Percentiles rank a stretch among this genome's conserved stretches.
phyloP scores from a whole-genome alignment of 2,113 vertebrate species.

The Labeo rohita region DNA sequence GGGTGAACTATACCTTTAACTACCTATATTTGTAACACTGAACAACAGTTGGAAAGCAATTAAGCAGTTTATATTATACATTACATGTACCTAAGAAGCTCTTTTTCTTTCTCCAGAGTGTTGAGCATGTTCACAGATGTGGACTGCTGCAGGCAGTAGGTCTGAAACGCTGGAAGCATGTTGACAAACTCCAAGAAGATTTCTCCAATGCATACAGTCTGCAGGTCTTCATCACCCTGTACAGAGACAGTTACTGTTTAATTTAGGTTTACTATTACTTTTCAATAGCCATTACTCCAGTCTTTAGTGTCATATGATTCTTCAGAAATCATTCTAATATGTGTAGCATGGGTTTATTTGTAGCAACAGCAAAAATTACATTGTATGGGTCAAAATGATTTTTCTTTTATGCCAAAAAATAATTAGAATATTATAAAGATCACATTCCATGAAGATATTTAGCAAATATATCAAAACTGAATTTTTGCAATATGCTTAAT shows the following conservation, averaged over 20 bases:
- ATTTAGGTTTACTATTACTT: not conserved
- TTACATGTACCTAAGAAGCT: constrained; percentile 83
- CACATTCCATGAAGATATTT: too few relatives aligned
- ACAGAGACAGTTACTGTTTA: constrained; percentile 38
- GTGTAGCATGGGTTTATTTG: too few relatives aligned
- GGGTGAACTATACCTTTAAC: not conserved
- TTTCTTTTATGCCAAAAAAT: too few relatives aligned
- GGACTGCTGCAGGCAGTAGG: constrained; percentile 92
- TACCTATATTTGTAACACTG: not conserved
- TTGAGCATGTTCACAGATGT: constrained; percentile 89
- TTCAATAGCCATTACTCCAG: not conserved
- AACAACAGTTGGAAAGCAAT: not conserved
- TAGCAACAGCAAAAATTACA: too few relatives aligned
- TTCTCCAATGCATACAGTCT: constrained; percentile 88
- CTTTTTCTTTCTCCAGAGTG: constrained; percentile 90
- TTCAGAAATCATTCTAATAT: not conserved
- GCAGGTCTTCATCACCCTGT: constrained; percentile 87
- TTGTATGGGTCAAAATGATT: too few relatives aligned
- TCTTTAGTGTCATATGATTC: not conserved
- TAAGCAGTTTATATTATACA: not conserved
- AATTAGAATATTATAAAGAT: too few relatives aligned
- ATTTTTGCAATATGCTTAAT: too few relatives aligned
- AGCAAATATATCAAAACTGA: too few relatives aligned
- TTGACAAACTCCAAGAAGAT: constrained; percentile 92
- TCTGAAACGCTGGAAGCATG: constrained; percentile 93